Base-by-base conservation (phyloP, 2,888 invertebrate genomes). In the Perdita meconis region DNA sequence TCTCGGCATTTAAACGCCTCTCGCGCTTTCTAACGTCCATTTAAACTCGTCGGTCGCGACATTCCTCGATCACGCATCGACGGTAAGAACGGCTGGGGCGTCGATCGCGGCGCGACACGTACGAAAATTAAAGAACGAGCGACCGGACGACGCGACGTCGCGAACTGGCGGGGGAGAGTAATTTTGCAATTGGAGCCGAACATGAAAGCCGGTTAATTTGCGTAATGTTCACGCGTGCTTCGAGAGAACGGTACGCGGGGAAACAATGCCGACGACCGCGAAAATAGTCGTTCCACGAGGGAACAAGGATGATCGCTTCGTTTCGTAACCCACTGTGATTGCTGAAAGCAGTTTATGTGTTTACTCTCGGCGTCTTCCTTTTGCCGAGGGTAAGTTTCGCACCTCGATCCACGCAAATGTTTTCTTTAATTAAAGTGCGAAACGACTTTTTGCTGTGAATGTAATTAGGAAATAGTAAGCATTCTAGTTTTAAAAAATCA, bases 231-330 rank as follows among this genome's bases (percentile, higher is more conserved):
- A 12, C 42, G 42, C 16, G 34, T 13, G 44, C 24, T 44, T 24
- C n/a, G 12, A 24, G 24, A 8, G 13, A n/a, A 44, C 19, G 40
- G 59, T 50, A 51, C n/a, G 26, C 36, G 55, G n/a, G n/a, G 44
- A 51, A 76, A 65, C 78, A 70, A 65, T 75, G 50, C 47, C 4
- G 16, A 26, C 16, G 51, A 12, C 30, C 26, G 47, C 34, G 50
- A 66, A 75, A 78, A 75, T 74, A 74, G 74, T 74, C 77, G 65
- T 61, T 77, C 57, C 61, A 61, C 65, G 69, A 65, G 57, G 56
- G 55, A 40, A 36, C 59, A 53, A 26, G 34, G 65, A 73, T 67
- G 57, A 64, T 57, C 63, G 63, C 64, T 70, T 63, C 57, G 44
- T 71, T 59, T 74, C 71, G 60, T 59, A 71, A 59, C 22, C 51